Base-by-base conservation (phyloP, 2,888 invertebrate species). In the Spialia ferax region DNA sequence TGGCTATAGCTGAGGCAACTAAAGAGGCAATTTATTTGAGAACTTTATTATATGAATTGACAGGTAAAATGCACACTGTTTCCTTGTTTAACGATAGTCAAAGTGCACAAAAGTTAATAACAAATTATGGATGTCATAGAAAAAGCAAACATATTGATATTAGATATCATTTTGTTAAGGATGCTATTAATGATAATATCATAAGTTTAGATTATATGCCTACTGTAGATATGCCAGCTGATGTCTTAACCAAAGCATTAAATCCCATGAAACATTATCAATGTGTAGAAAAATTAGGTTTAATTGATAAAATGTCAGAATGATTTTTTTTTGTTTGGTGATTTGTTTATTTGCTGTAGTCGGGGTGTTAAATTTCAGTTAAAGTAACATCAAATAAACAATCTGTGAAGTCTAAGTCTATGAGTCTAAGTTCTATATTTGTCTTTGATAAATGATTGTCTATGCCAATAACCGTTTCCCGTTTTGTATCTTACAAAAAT, bases 211-310 rank as follows among this genome's bases (percentile, higher is more conserved):
- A 38, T 4, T 38, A 38, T 38, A 38, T 38, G n/a, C n/a, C 38
- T 38, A 38, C n/a, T 38, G n/a, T 4, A 38, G 38, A 38, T 38
- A 38, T 38, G 38, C 38, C 38, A n/a, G 38, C 38, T 5, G n/a
- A 38, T 38, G 38, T 38, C n/a, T 5, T 38, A n/a, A 38, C 38
- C 5, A 38, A 38, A 38, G 3, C 38, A n/a, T 38, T 38, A n/a
- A 38, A n/a, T n/a, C 38, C n/a, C n/a, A 38, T 38, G 38, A 38
- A 38, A 38, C 38, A 38, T 38, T 38, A 38, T n/a, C 35, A 38
- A n/a, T 38, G 35, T 38, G n/a, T 38, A 38, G 35, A 38, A n/a
- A 38, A 38, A n/a, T 3, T 38, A 38, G 35, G 35, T n/a, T 38
- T 38, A 2, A n/a, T 32, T 1, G 32, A 32, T 32, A 32, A 0